Evolutionary conservation across 2,113 vertebrate genomes (phyloP), one percentile per base, ranked within the genome.

Genomic region (Tamias sibiricus): DNA sequence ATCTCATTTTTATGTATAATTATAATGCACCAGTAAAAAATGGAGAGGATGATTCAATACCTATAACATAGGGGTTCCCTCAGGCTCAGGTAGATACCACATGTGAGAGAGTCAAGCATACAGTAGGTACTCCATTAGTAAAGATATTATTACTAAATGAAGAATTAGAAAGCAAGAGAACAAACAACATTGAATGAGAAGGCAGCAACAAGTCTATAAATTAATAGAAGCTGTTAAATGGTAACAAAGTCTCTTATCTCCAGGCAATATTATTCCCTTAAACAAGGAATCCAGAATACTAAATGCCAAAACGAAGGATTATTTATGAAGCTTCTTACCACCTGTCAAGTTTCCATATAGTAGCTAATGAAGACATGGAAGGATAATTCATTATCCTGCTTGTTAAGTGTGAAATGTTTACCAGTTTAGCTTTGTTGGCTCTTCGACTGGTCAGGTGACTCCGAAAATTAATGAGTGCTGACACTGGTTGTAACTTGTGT

Each of bases 281-380:
- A 87, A 69, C n/a, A 87, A 62, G 28, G 28, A 94, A 11, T 42
- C 59, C 86, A 64, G 69, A 91, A 75, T 40, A 66, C 92, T 75
- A 83, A 92, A 47, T 95, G 91, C 54, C 93, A 64, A 68, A 42
- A 84, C 97, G 83, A 95, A 97, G 95, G 87, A 44, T 0, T 24
- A 37, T 0, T 68, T 91, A 90, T 95, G 89, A 97, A 97, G 71
- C 90, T 94, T 97, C 96, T 96, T 92, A 54, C 87, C 79, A 10
- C 57, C 47, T 90, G 95, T 82, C 95, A 90, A 91, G 69, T 97
- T 96, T 98, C 95, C 97, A 91, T 86, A 87, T 1, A 91, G 84
- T 62, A 93, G 64, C 49, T 95, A 80, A 92, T 96, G 98, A 97
- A 96, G 93, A 83, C 52, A 9, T 37, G 90, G 91, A 89, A 87